Evolutionary conservation across 2,797 vertebrate genomes (phyloP), one percentile per base, ranked within the genome.

Genomic region (Onychomys leucogaster): DNA sequence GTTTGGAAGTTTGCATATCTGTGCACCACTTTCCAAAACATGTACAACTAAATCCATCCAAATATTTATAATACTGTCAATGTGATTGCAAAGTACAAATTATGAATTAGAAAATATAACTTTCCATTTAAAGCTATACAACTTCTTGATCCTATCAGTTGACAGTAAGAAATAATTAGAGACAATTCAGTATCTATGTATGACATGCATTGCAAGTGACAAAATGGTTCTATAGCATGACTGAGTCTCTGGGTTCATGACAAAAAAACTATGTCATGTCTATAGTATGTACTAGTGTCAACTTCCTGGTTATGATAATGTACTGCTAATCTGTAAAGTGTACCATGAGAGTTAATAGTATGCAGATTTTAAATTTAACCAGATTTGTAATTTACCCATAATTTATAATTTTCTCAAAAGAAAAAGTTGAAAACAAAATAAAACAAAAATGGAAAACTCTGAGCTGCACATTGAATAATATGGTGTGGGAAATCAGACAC

Each of bases 221-320:
- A 37, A 41, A 75, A 25, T 34, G 32, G 12, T 25, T 11, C 14
- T 46, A 43, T 32, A 89, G 4, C 17, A 46, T 76, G 19, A 46
- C 1, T 43, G 11, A 61, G 55, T 76, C 37, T 43, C 55, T 46
- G 10, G 11, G 13, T 12, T 32, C 16, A 75, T 55, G 27, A 52
- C 43, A 46, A 71, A 52, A 49, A 77, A 43, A 4, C 0, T 23
- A 43, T 2, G n/a, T 69, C 57, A 27, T 52, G 83, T 14, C n/a
- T 34, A 8, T 21, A 41, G 5, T 14, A 1, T 25, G 0, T 25
- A 21, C 0, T 21, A 9, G 21, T 23, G 1, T 59, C 17, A 49
- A 11, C 2, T 88, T 83, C 13, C 21, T 29, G 13, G 27, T 11
- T 69, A 91, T 91, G n/a, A 80, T 57, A 57, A 6, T 37, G 5